A percentile compares a stretch with the other conserved stretches of the same genome.
These are phyloP conservation scores for Siniperca undulata DNA, from an alignment of 2,797 vertebrate genomes.

Conservation along the genomic window DNA sequence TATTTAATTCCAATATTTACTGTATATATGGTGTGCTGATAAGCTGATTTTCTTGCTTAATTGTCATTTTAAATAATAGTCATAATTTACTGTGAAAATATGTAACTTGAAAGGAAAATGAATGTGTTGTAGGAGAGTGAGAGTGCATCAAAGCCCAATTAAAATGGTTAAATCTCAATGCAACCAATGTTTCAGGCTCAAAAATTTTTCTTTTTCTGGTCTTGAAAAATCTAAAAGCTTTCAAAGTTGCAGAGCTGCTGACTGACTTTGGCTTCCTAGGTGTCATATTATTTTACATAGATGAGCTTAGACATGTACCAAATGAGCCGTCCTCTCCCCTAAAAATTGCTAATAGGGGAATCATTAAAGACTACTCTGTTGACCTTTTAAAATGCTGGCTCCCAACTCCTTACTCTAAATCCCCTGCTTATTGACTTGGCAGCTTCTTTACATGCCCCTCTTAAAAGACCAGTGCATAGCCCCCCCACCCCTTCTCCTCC, in stretches of 20 bases:
- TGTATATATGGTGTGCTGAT: neutral
- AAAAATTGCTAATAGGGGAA: slow-evolving; percentile 78
- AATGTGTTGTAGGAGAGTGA: neutral
- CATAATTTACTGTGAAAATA: slow-evolving; percentile 26
- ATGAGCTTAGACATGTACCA: slow-evolving; percentile 63
- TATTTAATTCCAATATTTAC: slow-evolving; percentile 8
- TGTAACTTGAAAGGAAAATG: neutral
- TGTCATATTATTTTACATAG: slow-evolving; percentile 69
- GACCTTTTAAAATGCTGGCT: slow-evolving; percentile 84
- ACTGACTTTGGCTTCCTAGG: slow-evolving; percentile 52
- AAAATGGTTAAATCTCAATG: slow-evolving; percentile 5
- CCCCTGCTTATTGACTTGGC: slow-evolving; percentile 80
- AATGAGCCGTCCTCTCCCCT: slow-evolving; percentile 64
- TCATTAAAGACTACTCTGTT: slow-evolving; percentile 82
- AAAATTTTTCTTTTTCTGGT: neutral
- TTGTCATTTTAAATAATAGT: slow-evolving; percentile 24
- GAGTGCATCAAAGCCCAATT: neutral
- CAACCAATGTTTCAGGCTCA: neutral
- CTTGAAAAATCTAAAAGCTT: slow-evolving; percentile 27
- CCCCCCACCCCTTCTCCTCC: neutral
- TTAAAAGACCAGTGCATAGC: slow-evolving; percentile 66
- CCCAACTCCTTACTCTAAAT: slow-evolving; percentile 74
- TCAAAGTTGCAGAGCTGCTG: slow-evolving; percentile 44
- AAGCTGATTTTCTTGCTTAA: slow-evolving; percentile 10
- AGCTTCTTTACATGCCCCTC: slow-evolving; percentile 70